Base-by-base conservation (phyloP, 2,113 vertebrate species). In the Boleophthalmus pectinirostris region DNA sequence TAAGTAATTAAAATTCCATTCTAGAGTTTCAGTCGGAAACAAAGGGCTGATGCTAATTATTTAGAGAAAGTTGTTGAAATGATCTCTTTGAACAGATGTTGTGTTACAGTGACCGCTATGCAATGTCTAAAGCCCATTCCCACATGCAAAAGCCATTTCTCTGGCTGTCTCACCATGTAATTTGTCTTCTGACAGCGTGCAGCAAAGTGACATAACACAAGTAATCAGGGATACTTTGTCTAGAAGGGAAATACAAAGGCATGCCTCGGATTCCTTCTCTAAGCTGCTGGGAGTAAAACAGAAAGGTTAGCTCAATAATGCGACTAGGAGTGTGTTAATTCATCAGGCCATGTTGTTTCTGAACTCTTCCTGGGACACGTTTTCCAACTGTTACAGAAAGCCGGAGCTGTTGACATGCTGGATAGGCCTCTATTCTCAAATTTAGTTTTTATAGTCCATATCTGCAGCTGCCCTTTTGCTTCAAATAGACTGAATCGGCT, bases 161-260 rank as follows among this genome's bases (percentile, higher is more conserved):
- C 68, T 72, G 21, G 74, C 74, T 68, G 71, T 64, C 75, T 79
- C 73, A 82, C 83, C 51, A 73, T 74, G 77, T 75, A 81, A 84
- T 88, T 85, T 91, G 84, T 85, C 88, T 83, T 88, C 81, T 83
- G 82, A 88, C 78, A 69, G 70, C 61, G 20, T 72, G 82, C 76
- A 77, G 79, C 45, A 58, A 87, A 78, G 77, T 90, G 88, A 91
- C 89, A 91, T 89, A 86, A 87, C 81, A 70, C 67, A 82, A 73
- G 75, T 90, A 90, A 91, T 92, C 91, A 88, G 78, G 78, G 83
- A 86, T 85, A 86, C 85, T 91, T 92, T 92, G 90, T 92, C 89
- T 86, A 61, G 82, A 72, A 84, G 84, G 83, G 80, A 83, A 87
- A 75, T 79, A 85, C 86, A 88, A 87, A 87, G 84, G 77, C 79